These are phyloP conservation scores for Drosophila prosaltans DNA, from an alignment of 1,140 invertebrate species.

Conservation along the genomic window DNA sequence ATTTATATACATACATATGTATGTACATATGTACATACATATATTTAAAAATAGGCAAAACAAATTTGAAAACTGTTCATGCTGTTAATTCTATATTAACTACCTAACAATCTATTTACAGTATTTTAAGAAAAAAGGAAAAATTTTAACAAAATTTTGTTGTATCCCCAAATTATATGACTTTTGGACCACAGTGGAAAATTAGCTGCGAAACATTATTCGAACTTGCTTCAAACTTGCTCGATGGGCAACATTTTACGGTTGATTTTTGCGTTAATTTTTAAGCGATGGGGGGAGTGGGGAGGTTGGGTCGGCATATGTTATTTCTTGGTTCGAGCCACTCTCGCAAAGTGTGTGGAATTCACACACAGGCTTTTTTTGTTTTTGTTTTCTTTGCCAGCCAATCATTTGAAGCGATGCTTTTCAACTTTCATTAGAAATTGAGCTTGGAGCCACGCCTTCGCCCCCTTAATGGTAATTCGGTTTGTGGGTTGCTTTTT, in stretches of 20 bases:
- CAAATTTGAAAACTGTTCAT: too few species aligned
- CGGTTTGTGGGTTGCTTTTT: constrained; percentile 2
- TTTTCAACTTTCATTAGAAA: constrained; percentile 80
- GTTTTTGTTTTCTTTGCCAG: constrained; percentile 26
- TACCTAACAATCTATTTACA: too few species aligned
- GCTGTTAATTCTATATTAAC: too few species aligned
- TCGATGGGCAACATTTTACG: constrained; percentile 29
- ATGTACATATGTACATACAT: too few species aligned
- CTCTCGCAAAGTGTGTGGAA: constrained; percentile 25
- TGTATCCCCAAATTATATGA: too few species aligned
- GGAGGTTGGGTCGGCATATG: background rate
- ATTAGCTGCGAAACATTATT: constrained; percentile 15
- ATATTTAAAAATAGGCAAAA: too few species aligned
- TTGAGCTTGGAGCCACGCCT: constrained; percentile 50
- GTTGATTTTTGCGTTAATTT: constrained; percentile 7
- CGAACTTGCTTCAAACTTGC: constrained; percentile 63
- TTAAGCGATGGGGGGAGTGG: background rate
- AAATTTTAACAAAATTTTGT: too few species aligned
- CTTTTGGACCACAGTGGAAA: background rate
- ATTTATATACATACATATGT: too few species aligned
- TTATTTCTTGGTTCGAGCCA: background rate
- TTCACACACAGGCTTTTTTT: constrained; percentile 21
- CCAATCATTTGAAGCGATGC: constrained; percentile 63
- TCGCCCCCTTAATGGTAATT: constrained; percentile 2
- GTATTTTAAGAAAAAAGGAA: too few species aligned